Percentiles rank a stretch among this genome's conserved stretches.
Conservation (phyloP, 1,140 invertebrate species). For the Brachionus manjavacas region DNA sequence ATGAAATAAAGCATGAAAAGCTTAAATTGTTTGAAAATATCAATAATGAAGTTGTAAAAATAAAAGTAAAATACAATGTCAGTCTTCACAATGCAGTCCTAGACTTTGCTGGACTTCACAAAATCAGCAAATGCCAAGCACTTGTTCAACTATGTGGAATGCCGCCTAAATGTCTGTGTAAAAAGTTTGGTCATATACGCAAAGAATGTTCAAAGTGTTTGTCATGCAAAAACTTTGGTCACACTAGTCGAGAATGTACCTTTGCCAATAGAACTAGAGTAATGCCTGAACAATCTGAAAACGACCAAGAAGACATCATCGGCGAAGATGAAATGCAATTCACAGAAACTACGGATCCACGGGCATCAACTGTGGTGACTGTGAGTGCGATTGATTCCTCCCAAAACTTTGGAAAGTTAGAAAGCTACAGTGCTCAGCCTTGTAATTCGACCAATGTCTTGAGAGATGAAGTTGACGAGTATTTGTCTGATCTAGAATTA, state of each 20-base stretch:
- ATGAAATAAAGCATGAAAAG: neutral
- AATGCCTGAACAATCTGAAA: neutral
- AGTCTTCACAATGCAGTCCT: neutral
- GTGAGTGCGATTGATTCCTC: too few relatives aligned
- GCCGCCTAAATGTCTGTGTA: neutral
- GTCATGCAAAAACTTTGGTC: neutral
- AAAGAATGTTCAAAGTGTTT: neutral
- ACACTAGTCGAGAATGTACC: neutral
- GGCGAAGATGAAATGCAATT: too few relatives aligned
- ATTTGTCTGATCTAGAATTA: too few relatives aligned
- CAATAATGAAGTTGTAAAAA: neutral
- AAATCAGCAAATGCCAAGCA: neutral
- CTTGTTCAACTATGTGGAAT: neutral
- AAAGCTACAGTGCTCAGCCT: too few relatives aligned
- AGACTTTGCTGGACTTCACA: neutral
- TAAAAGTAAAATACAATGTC: neutral
- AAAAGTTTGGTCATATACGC: neutral
- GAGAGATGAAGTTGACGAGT: too few relatives aligned
- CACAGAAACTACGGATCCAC: too few relatives aligned
- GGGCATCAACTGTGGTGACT: too few relatives aligned
- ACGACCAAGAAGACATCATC: neutral
- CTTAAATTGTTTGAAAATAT: neutral
- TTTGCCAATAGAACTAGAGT: neutral
- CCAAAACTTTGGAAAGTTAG: too few relatives aligned
- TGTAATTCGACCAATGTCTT: too few relatives aligned